Evolutionary conservation across 2,888 invertebrate species (phyloP), one percentile per base, ranked within the genome.

Genomic region (Chrysopilus asiliformis): DNA sequence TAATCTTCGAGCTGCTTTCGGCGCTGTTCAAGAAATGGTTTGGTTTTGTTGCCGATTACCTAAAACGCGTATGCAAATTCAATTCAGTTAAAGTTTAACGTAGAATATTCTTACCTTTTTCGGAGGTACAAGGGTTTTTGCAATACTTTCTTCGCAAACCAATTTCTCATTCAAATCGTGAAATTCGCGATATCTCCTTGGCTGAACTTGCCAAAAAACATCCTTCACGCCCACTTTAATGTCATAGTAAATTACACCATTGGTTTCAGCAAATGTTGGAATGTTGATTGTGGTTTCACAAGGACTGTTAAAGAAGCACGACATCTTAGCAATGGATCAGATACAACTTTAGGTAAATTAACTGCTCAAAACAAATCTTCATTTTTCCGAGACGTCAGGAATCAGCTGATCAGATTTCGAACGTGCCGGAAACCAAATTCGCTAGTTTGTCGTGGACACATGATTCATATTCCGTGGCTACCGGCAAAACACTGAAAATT

Each of bases 31-130:
- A 97, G 71, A 56, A 97, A 95, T 38, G 75, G 69, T 1, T 86
- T 84, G 44, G 84, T 83, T 60, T 83, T 85, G 55, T 91, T 93
- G 2, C 93, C 80, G 49, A 93, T 79, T 4, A 89, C 71, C 57
- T 57, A n/a, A n/a, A n/a, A n/a, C 14, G 12, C 27, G 7, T 27
- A 27, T 12, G 14, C 14, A 6, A 27, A 12, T 7, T 10, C n/a
- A 5, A 5, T 27, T 7, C 6, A n/a, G 6, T 12, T 27, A 6
- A 27, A 27, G 6, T 14, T 10, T 9, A 4, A n/a, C n/a, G n/a
- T n/a, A n/a, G n/a, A n/a, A n/a, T n/a, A n/a, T n/a, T n/a, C n/a
- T n/a, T 36, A 63, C 63, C 66, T 91, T 93, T 62, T 97, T 95
- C 1, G 90, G 90, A 9, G 95, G 95, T 12, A 95, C 64, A 40